Conservation (phyloP, 1,140 invertebrate species). For the Euborellia annulipes region DNA sequence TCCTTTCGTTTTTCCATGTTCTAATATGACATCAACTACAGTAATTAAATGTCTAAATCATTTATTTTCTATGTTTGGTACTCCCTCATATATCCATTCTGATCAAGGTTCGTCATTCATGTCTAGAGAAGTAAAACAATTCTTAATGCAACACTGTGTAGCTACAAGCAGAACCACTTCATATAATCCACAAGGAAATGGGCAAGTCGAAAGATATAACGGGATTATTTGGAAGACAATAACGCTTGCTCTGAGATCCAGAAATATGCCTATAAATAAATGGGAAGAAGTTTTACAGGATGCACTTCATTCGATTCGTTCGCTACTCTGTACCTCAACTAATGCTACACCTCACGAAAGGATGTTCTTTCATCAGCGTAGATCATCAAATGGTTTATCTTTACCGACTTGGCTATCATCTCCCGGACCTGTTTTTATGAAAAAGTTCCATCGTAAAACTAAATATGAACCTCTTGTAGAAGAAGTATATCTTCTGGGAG, state of each 20-base stretch:
- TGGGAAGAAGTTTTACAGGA: constrained; percentile 8
- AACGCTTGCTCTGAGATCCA: constrained; percentile 8
- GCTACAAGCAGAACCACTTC: constrained; percentile 12
- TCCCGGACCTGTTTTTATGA: constrained; percentile 6
- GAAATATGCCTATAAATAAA: not conserved
- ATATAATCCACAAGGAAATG: constrained; percentile 12
- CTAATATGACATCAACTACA: constrained; percentile 12
- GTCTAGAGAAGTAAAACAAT: constrained; percentile 14
- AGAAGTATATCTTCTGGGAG: constrained; percentile 10
- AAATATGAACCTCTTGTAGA: constrained; percentile 6
- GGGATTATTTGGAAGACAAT: constrained; percentile 16
- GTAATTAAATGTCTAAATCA: constrained; percentile 15
- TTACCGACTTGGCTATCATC: not conserved
- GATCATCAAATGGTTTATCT: not conserved
- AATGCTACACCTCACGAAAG: constrained; percentile 7
- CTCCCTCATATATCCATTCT: constrained; percentile 14
- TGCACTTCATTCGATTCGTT: constrained; percentile 6
- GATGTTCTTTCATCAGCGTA: not conserved
- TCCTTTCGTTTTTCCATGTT: constrained; percentile 19
- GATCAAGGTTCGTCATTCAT: constrained; percentile 16
- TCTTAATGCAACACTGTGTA: constrained; percentile 4
- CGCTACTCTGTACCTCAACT: constrained; percentile 9
- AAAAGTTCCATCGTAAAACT: not conserved
- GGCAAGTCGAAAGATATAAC: constrained; percentile 12
- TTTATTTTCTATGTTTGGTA: constrained; percentile 15